Evolutionary conservation across 2,888 invertebrate genomes (phyloP), one percentile per base, ranked within the genome.

Genomic region (Ectemnius lituratus): DNA sequence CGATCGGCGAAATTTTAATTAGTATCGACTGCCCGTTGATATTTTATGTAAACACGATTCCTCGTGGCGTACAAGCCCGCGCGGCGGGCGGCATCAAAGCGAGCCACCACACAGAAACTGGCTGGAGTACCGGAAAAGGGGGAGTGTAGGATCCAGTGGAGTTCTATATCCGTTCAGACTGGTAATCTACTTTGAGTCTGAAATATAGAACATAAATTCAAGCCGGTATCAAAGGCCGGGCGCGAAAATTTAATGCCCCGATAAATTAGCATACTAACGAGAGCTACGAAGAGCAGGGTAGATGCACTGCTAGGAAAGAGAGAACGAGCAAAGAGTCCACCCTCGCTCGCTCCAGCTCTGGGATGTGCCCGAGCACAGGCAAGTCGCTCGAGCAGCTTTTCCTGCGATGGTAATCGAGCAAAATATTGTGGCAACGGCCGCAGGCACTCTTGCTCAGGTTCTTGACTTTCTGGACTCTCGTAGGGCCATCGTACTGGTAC

Each of bases 201-300:
- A 85, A 86, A 88, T 88, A 87, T 88, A 84, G 82, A 85, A 82
- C 84, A 84, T 86, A 86, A 86, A 84, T 85, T 87, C 75, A 71
- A 61, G 69, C 73, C 79, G 70, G 75, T 82, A 84, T 84, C 83
- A 80, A 83, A 80, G 76, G 78, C 78, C 77, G 76, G 74, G 79
- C 70, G 82, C 70, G 80, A 84, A 87, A 88, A 89, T 88, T 89
- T 86, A 88, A 89, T 84, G 86, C 85, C 81, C 83, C 87, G 87
- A 88, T 89, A 88, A 89, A 90, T 90, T 88, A 89, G 86, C 88
- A 89, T 89, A 86, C 87, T 90, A 89, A 89, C 88, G 88, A 89
- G 88, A 80, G 72, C 27, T 61, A 49, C n/a, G 52, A 64, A 57
- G 67, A 49, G 49, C 66, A 56, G 27, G 28, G 16, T 37, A 61